These are phyloP conservation scores for Meghimatium bilineatum DNA, from an alignment of 2,888 invertebrate genomes.

Conservation along the genomic window DNA sequence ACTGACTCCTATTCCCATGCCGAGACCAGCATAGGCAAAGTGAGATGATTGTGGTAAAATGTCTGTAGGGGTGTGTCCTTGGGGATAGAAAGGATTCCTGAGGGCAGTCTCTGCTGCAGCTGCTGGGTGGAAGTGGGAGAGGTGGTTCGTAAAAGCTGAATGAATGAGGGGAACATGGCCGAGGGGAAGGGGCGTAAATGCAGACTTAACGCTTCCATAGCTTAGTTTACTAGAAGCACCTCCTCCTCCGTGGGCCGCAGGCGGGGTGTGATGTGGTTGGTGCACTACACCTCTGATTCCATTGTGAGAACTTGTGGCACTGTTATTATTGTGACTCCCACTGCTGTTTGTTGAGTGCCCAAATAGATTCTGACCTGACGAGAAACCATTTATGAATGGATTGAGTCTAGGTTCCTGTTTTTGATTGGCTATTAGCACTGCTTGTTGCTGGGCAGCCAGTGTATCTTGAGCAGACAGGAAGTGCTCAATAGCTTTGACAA, in stretches of 20 bases:
- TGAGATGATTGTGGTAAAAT: slow-evolving; percentile 53
- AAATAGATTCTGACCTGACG: slow-evolving; percentile 12
- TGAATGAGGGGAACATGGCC: slow-evolving; percentile 62
- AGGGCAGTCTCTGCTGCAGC: slow-evolving; percentile 38
- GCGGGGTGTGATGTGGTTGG: slow-evolving; percentile 39
- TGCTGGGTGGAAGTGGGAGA: slow-evolving; percentile 33
- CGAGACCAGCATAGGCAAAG: slow-evolving; percentile 54
- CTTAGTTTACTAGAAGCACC: slow-evolving; percentile 29
- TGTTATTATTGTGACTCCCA: slow-evolving; percentile 18
- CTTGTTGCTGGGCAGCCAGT: slow-evolving; percentile 67
- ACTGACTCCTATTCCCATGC: slow-evolving; percentile 53
- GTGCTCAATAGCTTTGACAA: slow-evolving; percentile 92
- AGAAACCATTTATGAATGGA: slow-evolving; percentile 27
- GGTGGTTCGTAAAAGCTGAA: slow-evolving; percentile 65
- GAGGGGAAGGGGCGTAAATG: slow-evolving; percentile 74
- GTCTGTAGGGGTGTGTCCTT: slow-evolving; percentile 48
- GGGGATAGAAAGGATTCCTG: slow-evolving; percentile 36
- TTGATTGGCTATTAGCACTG: slow-evolving; percentile 40
- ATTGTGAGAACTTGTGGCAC: neutral
- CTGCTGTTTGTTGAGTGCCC: slow-evolving; percentile 9
- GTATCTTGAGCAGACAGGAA: slow-evolving; percentile 80
- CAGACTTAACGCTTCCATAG: slow-evolving; percentile 67
- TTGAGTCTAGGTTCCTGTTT: slow-evolving; percentile 27
- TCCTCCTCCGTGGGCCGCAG: slow-evolving; percentile 35
- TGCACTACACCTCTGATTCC: slow-evolving; percentile 34